phyloP scores from a whole-genome alignment of 2,888 invertebrate species.

The Mythimna albipuncta region DNA sequence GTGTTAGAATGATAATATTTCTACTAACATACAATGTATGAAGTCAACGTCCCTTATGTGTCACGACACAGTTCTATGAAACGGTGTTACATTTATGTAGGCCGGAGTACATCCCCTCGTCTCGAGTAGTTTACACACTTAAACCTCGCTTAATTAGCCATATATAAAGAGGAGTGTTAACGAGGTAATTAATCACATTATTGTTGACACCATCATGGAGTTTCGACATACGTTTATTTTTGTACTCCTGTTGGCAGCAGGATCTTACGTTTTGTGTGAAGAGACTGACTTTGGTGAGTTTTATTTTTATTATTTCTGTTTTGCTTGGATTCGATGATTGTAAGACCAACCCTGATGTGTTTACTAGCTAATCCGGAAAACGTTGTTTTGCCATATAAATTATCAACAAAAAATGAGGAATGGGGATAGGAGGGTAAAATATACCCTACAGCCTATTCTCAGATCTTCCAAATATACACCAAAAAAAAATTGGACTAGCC shows the following conservation, averaged over 20 bases:
- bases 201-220: conserved; percentile 33
- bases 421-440: too few relatives aligned
- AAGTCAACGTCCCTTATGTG: conserved; percentile 16
- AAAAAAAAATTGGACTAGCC: too few relatives aligned
- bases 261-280: conserved; percentile 6
- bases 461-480: too few relatives aligned
- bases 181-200: conserved; percentile 34
- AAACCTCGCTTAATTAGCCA: background rate
- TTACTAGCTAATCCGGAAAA: too few relatives aligned
- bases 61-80: conserved; percentile 24
- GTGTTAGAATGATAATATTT: background rate
- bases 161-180: conserved; percentile 35
- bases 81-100: background rate
- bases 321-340: too few relatives aligned
- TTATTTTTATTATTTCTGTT: too few relatives aligned
- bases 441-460: too few relatives aligned
- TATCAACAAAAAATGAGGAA: too few relatives aligned
- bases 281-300: conserved; percentile 23
- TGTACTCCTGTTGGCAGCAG: conserved; percentile 15
- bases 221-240: conserved; percentile 15
- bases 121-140: conserved; percentile 17
- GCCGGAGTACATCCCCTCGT: conserved; percentile 39
- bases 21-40: background rate
- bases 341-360: too few relatives aligned
- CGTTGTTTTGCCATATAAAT: too few relatives aligned